A percentile compares a stretch with the other conserved stretches of the same genome.
Evolutionary conservation across 2,113 vertebrate genomes (phyloP).

Genomic region (Datnioides undecimradiatus): DNA sequence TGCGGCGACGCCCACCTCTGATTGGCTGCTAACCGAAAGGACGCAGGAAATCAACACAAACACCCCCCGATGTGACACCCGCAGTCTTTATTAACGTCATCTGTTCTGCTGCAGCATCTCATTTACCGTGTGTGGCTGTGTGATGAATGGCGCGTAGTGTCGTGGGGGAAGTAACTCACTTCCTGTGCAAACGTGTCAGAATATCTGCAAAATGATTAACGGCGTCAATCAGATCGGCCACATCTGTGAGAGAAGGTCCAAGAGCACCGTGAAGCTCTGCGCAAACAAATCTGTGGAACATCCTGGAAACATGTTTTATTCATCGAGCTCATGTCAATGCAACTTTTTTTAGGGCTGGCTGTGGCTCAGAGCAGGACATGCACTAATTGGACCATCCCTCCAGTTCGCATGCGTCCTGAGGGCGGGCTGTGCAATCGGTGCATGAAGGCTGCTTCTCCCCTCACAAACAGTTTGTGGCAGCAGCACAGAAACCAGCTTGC

Average conservation of each 20-base stretch:
- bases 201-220: background rate
- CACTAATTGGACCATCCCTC: too few relatives aligned
- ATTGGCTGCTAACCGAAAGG: slow-evolving; percentile 22
- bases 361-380: too few relatives aligned
- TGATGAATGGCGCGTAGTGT: slow-evolving; percentile 24
- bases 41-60: background rate
- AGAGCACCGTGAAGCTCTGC: background rate
- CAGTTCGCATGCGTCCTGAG: too few relatives aligned
- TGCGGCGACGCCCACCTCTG: background rate
- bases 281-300: too few relatives aligned
- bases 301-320: too few relatives aligned
- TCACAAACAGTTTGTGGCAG: too few relatives aligned
- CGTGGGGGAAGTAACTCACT: background rate
- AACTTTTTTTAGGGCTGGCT: too few relatives aligned
- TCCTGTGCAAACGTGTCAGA: background rate
- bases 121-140: background rate
- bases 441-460: too few relatives aligned
- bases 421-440: too few relatives aligned
- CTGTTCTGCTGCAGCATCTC: background rate
- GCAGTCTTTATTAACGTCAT: slow-evolving; percentile 25
- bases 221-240: background rate
- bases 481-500: too few relatives aligned
- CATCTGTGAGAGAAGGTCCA: too few relatives aligned
- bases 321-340: too few relatives aligned
- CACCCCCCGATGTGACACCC: slow-evolving; percentile 1